Evolutionary conservation across 2,113 vertebrate species (phyloP), one percentile per base, ranked within the genome.

Genomic region (Pao palembangensis): DNA sequence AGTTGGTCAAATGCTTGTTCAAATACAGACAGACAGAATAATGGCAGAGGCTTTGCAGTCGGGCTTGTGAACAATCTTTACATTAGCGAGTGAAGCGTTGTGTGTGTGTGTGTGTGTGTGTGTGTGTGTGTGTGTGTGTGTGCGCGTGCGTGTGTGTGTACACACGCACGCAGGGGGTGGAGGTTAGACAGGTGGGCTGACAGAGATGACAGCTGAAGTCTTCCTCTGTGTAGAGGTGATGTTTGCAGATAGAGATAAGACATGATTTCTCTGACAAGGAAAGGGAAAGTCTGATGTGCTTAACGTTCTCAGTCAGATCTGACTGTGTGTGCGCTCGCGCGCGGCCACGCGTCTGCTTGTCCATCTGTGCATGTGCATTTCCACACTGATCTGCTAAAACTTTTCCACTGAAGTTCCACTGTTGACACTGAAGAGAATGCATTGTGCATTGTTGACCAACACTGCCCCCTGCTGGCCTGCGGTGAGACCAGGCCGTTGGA

Each of bases 211-310:
- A 81, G 78, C 73, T 74, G 67, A 73, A 64, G 53, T 69, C 54
- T 56, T 25, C 28, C 52, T 71, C 64, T 65, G 70, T 67, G 60
- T 71, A 52, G 56, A 85, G 70, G 64, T 54, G 31, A 64, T 69
- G 73, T 84, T 85, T 83, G 65, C 65, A 48, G 64, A 71, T 58
- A 25, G 64, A 82, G 80, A 81, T 86, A 81, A 86, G 71, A 76
- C 61, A 31, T 75, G 71, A 80, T 79, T 83, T 82, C 18, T 74
- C 51, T 79, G 81, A 76, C 76, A 83, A 60, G 80, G 66, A 71
- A 64, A 68, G 70, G 68, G 65, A 52, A 62, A 55, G 38, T 20
- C 28, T 67, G 60, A 71, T 77, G 75, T 61, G 54, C 56, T 41
- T 11, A 44, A 67, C 46, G 19, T 73, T 71, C 66, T 64, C 31